phyloP scores from a whole-genome alignment of 2,113 vertebrate species.

The Hoplias malabaricus region DNA sequence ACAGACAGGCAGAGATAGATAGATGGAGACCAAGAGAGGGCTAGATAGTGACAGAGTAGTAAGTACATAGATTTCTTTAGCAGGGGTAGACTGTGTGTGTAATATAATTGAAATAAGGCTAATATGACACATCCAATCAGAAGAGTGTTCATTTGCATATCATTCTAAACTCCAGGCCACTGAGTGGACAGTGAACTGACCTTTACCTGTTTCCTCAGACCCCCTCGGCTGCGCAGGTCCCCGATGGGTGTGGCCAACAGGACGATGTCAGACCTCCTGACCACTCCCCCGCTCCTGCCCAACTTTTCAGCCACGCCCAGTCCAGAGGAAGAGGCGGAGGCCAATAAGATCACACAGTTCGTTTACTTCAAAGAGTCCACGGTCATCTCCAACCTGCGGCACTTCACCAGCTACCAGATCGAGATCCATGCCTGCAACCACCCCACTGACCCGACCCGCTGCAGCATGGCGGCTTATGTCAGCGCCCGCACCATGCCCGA shows the following conservation, averaged over 20 bases:
- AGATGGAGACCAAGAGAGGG: too few species aligned
- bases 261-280: conserved; percentile 61
- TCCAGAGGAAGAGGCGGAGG: conserved; percentile 67
- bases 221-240: conserved; percentile 80
- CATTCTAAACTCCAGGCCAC: too few species aligned
- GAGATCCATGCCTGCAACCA: conserved; percentile 96
- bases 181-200: too few species aligned
- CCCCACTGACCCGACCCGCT: conserved; percentile 69
- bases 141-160: too few species aligned
- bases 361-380: conserved; percentile 84
- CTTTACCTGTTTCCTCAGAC: conserved; percentile 63
- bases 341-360: conserved; percentile 74
- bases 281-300: conserved; percentile 55
- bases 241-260: conserved; percentile 73
- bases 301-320: conserved; percentile 58
- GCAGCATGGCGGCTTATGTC: conserved; percentile 91
- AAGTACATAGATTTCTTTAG: too few species aligned
- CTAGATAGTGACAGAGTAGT: too few species aligned
- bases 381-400: conserved; percentile 86
- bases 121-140: too few species aligned
- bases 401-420: conserved; percentile 95
- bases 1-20: too few species aligned
- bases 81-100: too few species aligned
- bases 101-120: too few species aligned
- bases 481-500: conserved; percentile 95